A percentile compares a stretch with the other conserved stretches of the same genome.
phyloP scores from a whole-genome alignment of 2,888 invertebrate genomes.

The Eupithecia insigniata region DNA sequence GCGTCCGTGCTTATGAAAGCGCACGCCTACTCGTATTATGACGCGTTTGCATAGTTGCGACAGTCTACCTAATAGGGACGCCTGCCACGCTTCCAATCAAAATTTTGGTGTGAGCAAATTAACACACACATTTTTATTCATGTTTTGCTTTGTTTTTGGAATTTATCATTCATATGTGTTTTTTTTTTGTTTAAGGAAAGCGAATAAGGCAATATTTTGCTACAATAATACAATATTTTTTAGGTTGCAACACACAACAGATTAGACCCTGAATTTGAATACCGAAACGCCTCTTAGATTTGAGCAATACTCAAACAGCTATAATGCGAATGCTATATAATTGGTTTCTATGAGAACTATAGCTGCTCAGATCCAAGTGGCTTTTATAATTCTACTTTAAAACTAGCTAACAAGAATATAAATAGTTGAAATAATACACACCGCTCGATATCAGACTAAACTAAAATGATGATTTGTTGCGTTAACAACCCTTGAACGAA shows the following conservation, averaged over 20 bases:
- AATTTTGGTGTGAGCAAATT: background rate
- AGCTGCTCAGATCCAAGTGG: background rate
- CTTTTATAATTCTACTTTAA: background rate
- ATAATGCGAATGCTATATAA: too few relatives aligned
- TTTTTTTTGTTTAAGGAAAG: background rate
- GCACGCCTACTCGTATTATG: constrained; percentile 14
- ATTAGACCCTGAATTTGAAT: background rate
- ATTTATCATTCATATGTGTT: background rate
- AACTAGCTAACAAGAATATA: background rate
- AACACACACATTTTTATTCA: constrained; percentile 10
- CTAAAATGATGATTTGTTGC: background rate
- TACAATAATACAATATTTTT: too few relatives aligned
- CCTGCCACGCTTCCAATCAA: background rate
- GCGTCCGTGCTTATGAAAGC: constrained; percentile 26
- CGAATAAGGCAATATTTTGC: background rate
- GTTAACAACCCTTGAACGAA: background rate
- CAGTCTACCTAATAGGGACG: constrained; percentile 4
- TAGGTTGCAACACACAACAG: too few relatives aligned
- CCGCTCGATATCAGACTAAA: background rate
- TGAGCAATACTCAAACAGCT: background rate
- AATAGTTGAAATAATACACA: background rate
- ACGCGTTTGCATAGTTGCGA: constrained; percentile 18
- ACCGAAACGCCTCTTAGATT: background rate
- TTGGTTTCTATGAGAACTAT: background rate
- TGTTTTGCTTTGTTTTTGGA: constrained; percentile 5